A percentile compares a stretch with the other conserved stretches of the same genome.
Evolutionary conservation across 1,140 invertebrate genomes (phyloP).

Genomic region (Drosophila carrolli): DNA sequence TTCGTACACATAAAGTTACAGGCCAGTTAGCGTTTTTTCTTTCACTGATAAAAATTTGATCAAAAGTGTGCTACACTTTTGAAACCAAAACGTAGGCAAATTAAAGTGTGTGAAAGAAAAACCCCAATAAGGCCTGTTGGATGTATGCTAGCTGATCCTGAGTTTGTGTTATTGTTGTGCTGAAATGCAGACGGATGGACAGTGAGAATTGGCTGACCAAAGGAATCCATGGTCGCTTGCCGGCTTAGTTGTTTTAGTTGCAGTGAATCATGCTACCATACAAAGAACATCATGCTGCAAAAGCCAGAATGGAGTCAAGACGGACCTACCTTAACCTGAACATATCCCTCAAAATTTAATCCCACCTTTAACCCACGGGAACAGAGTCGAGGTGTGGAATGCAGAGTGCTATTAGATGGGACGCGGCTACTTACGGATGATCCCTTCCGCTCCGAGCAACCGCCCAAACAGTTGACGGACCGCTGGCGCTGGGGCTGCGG

Average conservation of each 20-base stretch:
- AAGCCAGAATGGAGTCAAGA: slow-evolving; percentile 34
- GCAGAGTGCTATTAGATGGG: background rate
- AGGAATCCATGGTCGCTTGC: slow-evolving; percentile 17
- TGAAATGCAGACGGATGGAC: slow-evolving; percentile 32
- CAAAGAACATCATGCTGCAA: slow-evolving; percentile 45
- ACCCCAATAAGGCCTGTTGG: background rate
- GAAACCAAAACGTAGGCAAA: background rate
- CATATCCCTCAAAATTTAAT: background rate
- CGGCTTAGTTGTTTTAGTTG: slow-evolving; percentile 40
- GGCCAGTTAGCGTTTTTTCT: background rate
- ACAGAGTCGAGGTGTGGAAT: slow-evolving; percentile 1
- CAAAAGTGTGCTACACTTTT: too few species aligned
- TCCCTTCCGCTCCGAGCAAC: slow-evolving; percentile 87
- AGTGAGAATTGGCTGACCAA: slow-evolving; percentile 3
- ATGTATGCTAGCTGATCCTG: slow-evolving; percentile 23
- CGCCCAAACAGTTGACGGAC: slow-evolving; percentile 86
- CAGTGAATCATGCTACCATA: slow-evolving; percentile 43
- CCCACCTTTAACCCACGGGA: background rate
- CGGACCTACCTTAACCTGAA: slow-evolving; percentile 38
- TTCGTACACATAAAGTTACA: background rate
- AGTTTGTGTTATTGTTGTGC: slow-evolving; percentile 38
- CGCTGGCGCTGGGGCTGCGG: slow-evolving; percentile 73
- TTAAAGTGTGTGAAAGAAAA: background rate
- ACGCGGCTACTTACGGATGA: slow-evolving; percentile 86
- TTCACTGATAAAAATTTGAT: background rate